Conservation (phyloP, 2,888 invertebrate species). For the Podotricha telesiphe region DNA sequence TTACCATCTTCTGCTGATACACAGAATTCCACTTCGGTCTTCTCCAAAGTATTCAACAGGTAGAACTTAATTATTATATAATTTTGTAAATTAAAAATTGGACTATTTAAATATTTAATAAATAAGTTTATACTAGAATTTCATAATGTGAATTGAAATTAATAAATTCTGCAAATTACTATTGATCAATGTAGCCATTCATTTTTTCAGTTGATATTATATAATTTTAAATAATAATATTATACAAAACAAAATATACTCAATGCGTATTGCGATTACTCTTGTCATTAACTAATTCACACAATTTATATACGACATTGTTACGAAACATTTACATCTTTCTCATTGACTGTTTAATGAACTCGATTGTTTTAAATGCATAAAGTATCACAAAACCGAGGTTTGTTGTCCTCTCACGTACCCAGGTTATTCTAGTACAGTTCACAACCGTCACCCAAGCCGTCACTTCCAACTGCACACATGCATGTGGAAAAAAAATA, state of each 20-base stretch:
- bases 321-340: constrained; percentile 10
- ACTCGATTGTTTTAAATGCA: constrained; percentile 8
- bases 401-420: constrained; percentile 17
- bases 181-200: too few species aligned
- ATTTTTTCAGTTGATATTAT: not conserved
- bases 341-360: constrained; percentile 1
- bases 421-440: constrained; percentile 26
- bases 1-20: constrained; percentile 85
- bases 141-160: too few species aligned
- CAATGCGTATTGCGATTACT: not conserved
- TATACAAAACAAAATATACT: not conserved
- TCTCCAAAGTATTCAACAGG: constrained; percentile 97
- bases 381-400: not conserved
- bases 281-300: constrained; percentile 9
- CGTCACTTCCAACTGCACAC: constrained; percentile 23
- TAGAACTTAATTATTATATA: too few species aligned
- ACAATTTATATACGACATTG: constrained; percentile 16
- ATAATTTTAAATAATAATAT: not conserved
- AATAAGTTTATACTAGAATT: too few species aligned
- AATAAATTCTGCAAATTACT: too few species aligned
- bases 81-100: too few species aligned
- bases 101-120: too few species aligned
- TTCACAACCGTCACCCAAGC: constrained; percentile 23
- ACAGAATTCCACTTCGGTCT: constrained; percentile 88
- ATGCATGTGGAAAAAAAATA: constrained; percentile 35